phyloP scores from a whole-genome alignment of 2,797 vertebrate species.

The Pipistrellus pygmaeus region DNA sequence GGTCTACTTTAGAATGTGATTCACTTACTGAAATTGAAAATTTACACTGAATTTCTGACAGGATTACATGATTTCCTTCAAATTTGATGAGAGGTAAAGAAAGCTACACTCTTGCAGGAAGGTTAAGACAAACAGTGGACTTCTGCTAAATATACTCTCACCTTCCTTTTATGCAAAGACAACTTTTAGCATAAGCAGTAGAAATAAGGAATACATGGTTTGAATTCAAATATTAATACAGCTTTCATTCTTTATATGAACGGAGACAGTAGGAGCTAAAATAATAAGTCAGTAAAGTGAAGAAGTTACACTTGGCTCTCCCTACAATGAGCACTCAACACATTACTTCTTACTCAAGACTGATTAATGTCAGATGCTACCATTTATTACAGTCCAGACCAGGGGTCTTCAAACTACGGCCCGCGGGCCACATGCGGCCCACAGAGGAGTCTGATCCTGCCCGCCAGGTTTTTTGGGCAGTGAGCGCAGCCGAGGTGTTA shows the following conservation, averaged over 20 bases:
- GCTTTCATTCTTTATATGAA: neutral
- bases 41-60: neutral
- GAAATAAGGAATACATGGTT: neutral
- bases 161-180: conserved; percentile 18
- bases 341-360: neutral
- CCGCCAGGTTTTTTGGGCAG: no score
- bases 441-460: no score
- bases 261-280: neutral
- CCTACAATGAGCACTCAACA: neutral
- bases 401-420: no score
- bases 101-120: neutral
- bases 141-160: conserved; percentile 20
- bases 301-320: neutral
- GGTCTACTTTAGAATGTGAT: neutral
- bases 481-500: no score
- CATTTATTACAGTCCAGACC: neutral
- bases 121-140: neutral
- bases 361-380: neutral
- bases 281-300: neutral
- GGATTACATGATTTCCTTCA: conserved; percentile 30
- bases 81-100: conserved; percentile 1
- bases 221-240: neutral
- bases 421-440: no score
- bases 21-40: conserved; percentile 37
- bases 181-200: neutral